Base-by-base conservation (phyloP, 2,797 vertebrate genomes). In the Platalea minor region DNA sequence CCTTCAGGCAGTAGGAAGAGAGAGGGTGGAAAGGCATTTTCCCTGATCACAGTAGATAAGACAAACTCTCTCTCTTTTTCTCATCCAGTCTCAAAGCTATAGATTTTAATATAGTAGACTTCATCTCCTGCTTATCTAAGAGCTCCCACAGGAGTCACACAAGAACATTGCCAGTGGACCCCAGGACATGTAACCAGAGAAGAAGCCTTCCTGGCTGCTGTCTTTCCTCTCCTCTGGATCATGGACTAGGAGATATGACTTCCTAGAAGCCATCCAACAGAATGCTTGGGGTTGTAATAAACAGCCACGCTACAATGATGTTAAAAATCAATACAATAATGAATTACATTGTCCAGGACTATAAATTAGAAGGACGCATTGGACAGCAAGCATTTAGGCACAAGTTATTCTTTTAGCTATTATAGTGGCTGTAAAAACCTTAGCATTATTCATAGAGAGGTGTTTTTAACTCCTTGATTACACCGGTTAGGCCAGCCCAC, bases 241-340 rank as follows among this genome's bases (percentile, higher is more conserved):
- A 83, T 1, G 5, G 18, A 63, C 14, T 25, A 46, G 69, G 69
- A 93, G 72, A 76, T 56, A 88, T 2, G 43, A 50, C 54, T 96
- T 81, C 61, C 50, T 93, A 53, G 61, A 96, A 85, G 18, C 56
- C 37, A 35, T 64, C 51, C 76, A 64, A 77, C 50, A 68, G 68
- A 92, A 75, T 11, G 50, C 17, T 78, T 82, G 59, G 82, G 56
- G 70, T 70, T 93, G 48, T 35, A 86, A 89, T 78, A 88, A 94
- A 84, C 35, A 89, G 28, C 26, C 29, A 72, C 73, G 76, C 13
- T 41, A 46, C 28, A 86, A 16, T 45, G 43, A 72, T 24, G 37
- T 57, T 75, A 84, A 78, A 91, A 91, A 78, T 96, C 65, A 84
- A 89, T 92, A 60, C 15, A n/a, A 53, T 68, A 88, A 94, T 70